Evolutionary conservation across 2,888 invertebrate genomes (phyloP).

Genomic region (Poecilobothrus nobilitatus): DNA sequence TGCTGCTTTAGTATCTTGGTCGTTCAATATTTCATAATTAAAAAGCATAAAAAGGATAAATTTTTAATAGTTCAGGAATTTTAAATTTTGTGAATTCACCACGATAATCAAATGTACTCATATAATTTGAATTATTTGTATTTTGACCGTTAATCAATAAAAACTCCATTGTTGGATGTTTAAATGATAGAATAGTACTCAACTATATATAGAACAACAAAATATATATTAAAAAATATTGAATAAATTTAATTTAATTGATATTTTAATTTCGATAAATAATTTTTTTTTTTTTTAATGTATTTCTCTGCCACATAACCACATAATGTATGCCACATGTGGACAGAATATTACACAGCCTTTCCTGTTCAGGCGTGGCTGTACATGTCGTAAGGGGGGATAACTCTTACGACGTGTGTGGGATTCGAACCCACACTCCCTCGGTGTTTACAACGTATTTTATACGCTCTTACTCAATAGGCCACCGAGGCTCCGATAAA

Average conservation of each 20-base stretch:
- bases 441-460: too few relatives aligned
- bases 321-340: too few relatives aligned
- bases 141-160: constrained; percentile 25
- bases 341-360: too few relatives aligned
- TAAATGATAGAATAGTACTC: constrained; percentile 35
- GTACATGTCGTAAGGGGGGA: too few relatives aligned
- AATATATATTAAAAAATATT: background rate
- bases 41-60: constrained; percentile 51
- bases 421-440: too few relatives aligned
- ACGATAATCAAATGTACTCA: constrained; percentile 47
- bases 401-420: too few relatives aligned
- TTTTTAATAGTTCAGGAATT: constrained; percentile 28
- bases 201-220: constrained; percentile 24
- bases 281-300: too few relatives aligned
- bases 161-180: constrained; percentile 43
- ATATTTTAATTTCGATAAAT: background rate
- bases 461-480: too few relatives aligned
- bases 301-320: too few relatives aligned
- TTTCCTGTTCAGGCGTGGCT: too few relatives aligned
- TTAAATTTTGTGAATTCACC: constrained; percentile 44
- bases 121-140: constrained; percentile 35
- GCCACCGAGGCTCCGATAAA: too few relatives aligned
- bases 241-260: too few relatives aligned
- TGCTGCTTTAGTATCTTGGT: constrained; percentile 38
- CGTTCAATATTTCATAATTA: constrained; percentile 31